phyloP scores from a whole-genome alignment of 2,797 vertebrate species.

The Nasua narica region DNA sequence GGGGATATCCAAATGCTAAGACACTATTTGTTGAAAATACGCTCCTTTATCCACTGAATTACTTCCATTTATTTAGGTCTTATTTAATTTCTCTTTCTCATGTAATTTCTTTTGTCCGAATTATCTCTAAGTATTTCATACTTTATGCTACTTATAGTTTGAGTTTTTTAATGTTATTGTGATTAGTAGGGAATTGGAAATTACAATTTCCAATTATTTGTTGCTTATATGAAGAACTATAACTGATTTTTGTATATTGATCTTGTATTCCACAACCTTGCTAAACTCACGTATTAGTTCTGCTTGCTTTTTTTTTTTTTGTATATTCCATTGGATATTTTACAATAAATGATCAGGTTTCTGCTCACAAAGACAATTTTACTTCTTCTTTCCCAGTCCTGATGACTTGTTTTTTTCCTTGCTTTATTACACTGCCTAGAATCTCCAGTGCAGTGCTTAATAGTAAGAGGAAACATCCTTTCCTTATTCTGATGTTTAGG shows the following conservation, averaged over 20 bases:
- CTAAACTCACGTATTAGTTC: neutral
- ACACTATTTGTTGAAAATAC: neutral
- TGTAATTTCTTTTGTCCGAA: conserved; percentile 8
- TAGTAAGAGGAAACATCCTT: neutral
- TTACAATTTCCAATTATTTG: conserved; percentile 9
- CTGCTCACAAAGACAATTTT: neutral
- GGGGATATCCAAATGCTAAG: neutral
- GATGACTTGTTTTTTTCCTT: neutral
- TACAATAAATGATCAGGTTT: neutral
- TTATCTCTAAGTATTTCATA: neutral
- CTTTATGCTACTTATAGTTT: conserved; percentile 22
- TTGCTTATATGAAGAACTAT: conserved; percentile 35
- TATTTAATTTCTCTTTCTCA: conserved; percentile 9
- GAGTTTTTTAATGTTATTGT: neutral
- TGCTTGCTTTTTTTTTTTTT: neutral
- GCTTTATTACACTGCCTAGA: neutral
- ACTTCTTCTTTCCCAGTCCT: neutral
- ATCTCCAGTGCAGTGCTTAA: neutral
- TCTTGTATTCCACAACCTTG: neutral
- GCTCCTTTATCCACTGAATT: neutral
- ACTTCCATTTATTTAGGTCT: neutral
- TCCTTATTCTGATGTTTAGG: neutral
- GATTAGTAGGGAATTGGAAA: neutral
- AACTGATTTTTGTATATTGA: neutral
- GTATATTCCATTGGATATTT: neutral